Percentiles rank a stretch among this genome's conserved stretches.
Conservation (phyloP, 2,888 invertebrate genomes). For the Tipula helvola region DNA sequence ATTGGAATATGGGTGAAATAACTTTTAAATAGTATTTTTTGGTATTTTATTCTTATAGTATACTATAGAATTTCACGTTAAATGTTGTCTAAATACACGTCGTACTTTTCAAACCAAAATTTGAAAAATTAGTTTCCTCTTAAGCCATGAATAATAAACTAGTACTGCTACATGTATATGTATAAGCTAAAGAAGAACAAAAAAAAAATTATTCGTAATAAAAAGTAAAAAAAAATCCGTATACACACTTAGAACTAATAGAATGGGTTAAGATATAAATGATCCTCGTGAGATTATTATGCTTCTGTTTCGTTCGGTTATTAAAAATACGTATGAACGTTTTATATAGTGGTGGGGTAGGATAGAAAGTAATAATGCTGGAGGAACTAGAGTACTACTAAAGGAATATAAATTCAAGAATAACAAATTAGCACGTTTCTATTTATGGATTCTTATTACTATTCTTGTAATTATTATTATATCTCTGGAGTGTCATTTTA, state of each 20-base stretch:
- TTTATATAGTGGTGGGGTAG: neutral
- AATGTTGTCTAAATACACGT: neutral
- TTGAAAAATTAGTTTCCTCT: neutral
- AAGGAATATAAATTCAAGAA: slow-evolving; percentile 4
- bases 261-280: neutral
- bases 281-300: slow-evolving; percentile 4
- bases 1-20: no score
- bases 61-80: neutral
- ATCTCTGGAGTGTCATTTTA: neutral
- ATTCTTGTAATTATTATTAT: neutral
- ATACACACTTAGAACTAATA: neutral
- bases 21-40: no score
- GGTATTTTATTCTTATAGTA: neutral
- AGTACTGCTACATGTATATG: neutral
- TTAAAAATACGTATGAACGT: neutral
- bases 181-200: neutral
- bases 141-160: neutral
- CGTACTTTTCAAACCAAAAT: neutral
- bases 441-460: slow-evolving; percentile 4
- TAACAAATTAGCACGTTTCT: slow-evolving; percentile 4
- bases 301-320: neutral
- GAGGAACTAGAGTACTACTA: neutral
- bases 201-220: neutral
- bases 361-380: neutral
- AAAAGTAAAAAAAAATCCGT: neutral